Conservation (phyloP, 2,888 invertebrate species). For the Onthophagus sagittarius region DNA sequence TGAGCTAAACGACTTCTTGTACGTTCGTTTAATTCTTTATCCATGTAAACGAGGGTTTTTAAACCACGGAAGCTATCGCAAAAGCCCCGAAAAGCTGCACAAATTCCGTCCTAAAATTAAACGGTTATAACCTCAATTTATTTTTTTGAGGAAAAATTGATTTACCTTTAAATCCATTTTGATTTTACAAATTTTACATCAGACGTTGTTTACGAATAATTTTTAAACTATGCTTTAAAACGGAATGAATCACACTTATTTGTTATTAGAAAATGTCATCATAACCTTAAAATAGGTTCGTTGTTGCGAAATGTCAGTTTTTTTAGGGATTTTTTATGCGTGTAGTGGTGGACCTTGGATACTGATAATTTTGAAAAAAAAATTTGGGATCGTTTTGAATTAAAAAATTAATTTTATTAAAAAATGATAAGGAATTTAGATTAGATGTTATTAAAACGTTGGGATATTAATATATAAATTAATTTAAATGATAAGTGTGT, state of each 20-base stretch:
- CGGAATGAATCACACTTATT: not conserved
- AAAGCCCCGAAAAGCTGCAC: conserved; percentile 61
- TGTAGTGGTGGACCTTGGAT: not conserved
- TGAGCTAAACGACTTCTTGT: conserved; percentile 33
- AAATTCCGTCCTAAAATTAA: conserved; percentile 61
- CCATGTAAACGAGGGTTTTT: conserved; percentile 70
- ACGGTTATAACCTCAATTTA: conserved; percentile 38
- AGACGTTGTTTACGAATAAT: not conserved
- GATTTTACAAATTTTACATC: not conserved
- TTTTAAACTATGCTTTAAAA: not conserved
- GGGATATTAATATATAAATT: too few relatives aligned
- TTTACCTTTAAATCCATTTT: conserved; percentile 29
- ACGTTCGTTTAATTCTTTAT: conserved; percentile 71
- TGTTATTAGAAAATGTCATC: not conserved
- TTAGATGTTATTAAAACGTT: too few relatives aligned
- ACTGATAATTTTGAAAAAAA: not conserved
- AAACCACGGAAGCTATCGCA: conserved; percentile 78
- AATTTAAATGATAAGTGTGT: too few relatives aligned
- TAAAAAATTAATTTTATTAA: too few relatives aligned
- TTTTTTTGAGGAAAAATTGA: not conserved
- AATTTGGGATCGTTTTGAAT: not conserved
- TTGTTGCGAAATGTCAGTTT: not conserved
- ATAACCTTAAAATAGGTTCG: not conserved
- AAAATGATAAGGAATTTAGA: too few relatives aligned
- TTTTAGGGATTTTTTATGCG: not conserved